Percentiles rank a stretch among this genome's conserved stretches.
Evolutionary conservation across 2,113 vertebrate genomes (phyloP).

Genomic region (Morone chrysops): DNA sequence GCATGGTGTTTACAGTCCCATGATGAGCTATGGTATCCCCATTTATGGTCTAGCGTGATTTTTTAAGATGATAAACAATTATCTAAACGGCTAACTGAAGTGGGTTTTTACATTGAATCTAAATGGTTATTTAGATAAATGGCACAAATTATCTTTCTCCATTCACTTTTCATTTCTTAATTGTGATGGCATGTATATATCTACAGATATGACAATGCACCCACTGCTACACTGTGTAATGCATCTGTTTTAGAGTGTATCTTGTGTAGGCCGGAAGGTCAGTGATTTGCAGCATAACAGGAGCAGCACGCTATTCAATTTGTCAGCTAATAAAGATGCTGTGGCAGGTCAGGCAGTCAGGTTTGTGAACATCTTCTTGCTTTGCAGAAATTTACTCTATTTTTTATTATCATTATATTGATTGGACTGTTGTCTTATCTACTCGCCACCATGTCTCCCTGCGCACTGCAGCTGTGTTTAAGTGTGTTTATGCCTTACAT

Average conservation of each 20-base stretch:
- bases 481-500: slow-evolving; percentile 15
- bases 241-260: background rate
- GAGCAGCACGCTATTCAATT: background rate
- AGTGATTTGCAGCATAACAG: background rate
- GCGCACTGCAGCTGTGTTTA: background rate
- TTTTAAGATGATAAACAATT: background rate
- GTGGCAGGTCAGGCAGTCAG: background rate
- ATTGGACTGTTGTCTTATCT: background rate
- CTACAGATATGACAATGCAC: too few species aligned
- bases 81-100: too few species aligned
- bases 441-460: background rate
- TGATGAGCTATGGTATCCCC: too few species aligned
- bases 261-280: background rate
- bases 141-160: too few species aligned
- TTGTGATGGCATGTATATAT: too few species aligned
- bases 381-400: background rate
- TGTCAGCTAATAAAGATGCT: background rate
- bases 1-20: background rate
- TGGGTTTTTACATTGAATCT: background rate
- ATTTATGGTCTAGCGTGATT: too few species aligned
- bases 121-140: background rate
- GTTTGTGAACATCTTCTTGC: background rate
- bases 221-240: background rate
- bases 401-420: background rate
- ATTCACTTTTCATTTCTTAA: too few species aligned